These are phyloP conservation scores for Pimephales promelas DNA, from an alignment of 2,113 vertebrate species.

Conservation along the genomic window DNA sequence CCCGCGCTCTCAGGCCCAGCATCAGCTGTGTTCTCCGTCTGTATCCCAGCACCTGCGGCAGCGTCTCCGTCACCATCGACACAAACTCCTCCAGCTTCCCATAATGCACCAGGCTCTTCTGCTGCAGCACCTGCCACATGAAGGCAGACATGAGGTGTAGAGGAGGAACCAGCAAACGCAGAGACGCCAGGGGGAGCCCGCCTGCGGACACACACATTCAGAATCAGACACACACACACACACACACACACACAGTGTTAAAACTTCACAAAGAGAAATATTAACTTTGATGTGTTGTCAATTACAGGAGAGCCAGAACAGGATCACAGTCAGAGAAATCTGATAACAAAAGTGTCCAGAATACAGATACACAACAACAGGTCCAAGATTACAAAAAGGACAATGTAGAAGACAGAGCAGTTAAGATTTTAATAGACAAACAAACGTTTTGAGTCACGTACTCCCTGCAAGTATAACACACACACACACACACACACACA, in stretches of 20 bases:
- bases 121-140: constrained; percentile 63
- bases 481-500: too few relatives aligned
- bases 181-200: constrained; percentile 35
- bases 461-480: too few relatives aligned
- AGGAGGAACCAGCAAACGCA: constrained; percentile 53
- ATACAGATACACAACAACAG: too few relatives aligned
- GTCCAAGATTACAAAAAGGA: too few relatives aligned
- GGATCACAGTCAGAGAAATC: too few relatives aligned
- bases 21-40: constrained; percentile 71
- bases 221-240: not conserved
- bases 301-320: too few relatives aligned
- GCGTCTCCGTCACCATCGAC: constrained; percentile 57
- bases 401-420: not conserved
- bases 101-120: constrained; percentile 60
- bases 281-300: too few relatives aligned
- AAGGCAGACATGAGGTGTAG: constrained; percentile 64
- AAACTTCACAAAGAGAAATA: too few relatives aligned
- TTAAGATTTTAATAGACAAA: not conserved
- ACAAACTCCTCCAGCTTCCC: constrained; percentile 69
- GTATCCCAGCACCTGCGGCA: constrained; percentile 66
- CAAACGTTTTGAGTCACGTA: not conserved
- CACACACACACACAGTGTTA: too few relatives aligned
- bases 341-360: too few relatives aligned
- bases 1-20: constrained; percentile 73
- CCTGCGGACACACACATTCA: constrained; percentile 12